A percentile compares a stretch with the other conserved stretches of the same genome.
These are phyloP conservation scores for Biston stratarius DNA, from an alignment of 2,888 invertebrate species.

Conservation along the genomic window DNA sequence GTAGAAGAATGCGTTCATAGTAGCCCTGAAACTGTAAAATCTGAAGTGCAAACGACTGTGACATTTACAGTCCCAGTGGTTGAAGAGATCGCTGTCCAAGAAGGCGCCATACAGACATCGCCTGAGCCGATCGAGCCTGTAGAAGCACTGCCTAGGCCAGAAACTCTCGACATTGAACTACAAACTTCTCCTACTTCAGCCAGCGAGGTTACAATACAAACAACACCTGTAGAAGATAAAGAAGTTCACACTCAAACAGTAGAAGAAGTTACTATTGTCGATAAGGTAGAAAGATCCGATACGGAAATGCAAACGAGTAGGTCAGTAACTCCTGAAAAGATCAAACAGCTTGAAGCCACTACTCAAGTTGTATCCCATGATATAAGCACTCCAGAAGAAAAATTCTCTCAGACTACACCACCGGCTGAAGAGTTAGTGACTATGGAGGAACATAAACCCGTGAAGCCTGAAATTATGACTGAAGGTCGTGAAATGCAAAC, in stretches of 20 bases:
- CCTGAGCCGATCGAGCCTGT: constrained; percentile 81
- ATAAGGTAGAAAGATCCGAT: constrained; percentile 72
- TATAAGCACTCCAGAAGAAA: constrained; percentile 72
- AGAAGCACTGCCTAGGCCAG: constrained; percentile 59
- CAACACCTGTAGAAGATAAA: constrained; percentile 82
- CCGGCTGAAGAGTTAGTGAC: constrained; percentile 59
- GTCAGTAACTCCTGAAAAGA: constrained; percentile 67
- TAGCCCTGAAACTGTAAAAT: constrained; percentile 75
- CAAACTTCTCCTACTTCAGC: constrained; percentile 85
- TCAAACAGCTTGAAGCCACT: constrained; percentile 80
- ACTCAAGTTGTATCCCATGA: constrained; percentile 84
- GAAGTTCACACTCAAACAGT: constrained; percentile 76
- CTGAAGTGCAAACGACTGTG: constrained; percentile 84
- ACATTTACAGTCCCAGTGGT: constrained; percentile 86
- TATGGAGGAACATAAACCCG: constrained; percentile 52
- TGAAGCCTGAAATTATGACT: constrained; percentile 73
- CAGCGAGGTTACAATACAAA: constrained; percentile 87
- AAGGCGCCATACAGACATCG: constrained; percentile 87
- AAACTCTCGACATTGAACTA: constrained; percentile 72
- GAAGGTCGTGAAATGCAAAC: constrained; percentile 85
- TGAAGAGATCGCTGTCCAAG: constrained; percentile 86
- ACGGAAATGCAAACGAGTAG: constrained; percentile 78
- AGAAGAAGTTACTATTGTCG: constrained; percentile 67
- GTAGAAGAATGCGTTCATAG: constrained; percentile 88
- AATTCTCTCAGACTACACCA: constrained; percentile 81